Evolutionary conservation across 2,113 vertebrate genomes (phyloP), one percentile per base, ranked within the genome.

Genomic region (Monopterus albus): DNA sequence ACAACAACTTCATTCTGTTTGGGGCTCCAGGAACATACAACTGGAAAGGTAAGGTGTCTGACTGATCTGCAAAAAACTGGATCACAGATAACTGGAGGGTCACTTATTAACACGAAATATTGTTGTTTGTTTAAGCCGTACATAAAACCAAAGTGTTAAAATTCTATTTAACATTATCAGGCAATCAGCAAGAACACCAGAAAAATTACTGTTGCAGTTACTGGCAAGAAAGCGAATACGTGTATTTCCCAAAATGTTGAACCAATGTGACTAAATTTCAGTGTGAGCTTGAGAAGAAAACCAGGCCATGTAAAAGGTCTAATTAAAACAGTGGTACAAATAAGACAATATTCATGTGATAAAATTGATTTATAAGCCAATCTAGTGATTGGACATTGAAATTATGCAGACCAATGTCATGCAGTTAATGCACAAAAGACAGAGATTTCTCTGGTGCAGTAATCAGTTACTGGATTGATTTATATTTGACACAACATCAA

Each of bases 11-110:
- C 73, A 91, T 99, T 49, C 92, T 98, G 74, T 96, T 98, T 7
- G 97, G 97, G 13, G 97, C 97, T 0, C 96, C 97, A 0, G 97
- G 97, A 45, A 97, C 97, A 1, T 98, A 97, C 91, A 97, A 98
- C 91, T 99, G 97, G 97, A 98, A 98, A 93, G 97, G 97, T 98
- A 92, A 87, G 18, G 43, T 36, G 42, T 60, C 36, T 0, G 4
- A 12, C 1, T 66, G 2, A 5, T 9, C 21, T 58, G 15, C 17
- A 7, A 10, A 28, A 42, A 15, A 21, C 7, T 20, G 38, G 56
- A 40, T 26, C n/a, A n/a, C n/a, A n/a, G n/a, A n/a, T n/a, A n/a
- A n/a, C n/a, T n/a, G n/a, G 29, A 31, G 8, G 2, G 8, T 31
- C 5, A 5, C 29, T 31, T 31, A 31, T 31, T 31, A 31, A 31